Evolutionary conservation across 2,797 vertebrate genomes (phyloP).

Genomic region (Microctenopoma stevenorrisi): DNA sequence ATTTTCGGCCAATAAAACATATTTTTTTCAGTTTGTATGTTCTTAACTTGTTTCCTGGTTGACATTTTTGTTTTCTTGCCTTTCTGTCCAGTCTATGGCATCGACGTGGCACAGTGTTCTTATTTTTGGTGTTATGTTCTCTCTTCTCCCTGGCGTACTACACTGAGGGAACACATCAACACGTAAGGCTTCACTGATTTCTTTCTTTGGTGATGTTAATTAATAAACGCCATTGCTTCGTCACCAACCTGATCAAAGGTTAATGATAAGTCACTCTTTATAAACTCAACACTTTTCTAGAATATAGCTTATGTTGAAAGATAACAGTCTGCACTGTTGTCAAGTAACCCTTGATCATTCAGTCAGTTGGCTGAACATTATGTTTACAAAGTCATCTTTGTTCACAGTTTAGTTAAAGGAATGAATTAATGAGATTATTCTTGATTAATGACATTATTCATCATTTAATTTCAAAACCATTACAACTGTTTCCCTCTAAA

Average conservation of each 20-base stretch:
- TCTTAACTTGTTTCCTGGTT: not conserved
- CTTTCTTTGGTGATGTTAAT: slow-evolving; percentile 40
- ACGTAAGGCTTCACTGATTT: slow-evolving; percentile 80
- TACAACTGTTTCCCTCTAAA: too few species aligned
- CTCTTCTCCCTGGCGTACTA: slow-evolving; percentile 90
- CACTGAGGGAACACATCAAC: slow-evolving; percentile 94
- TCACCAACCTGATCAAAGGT: slow-evolving; percentile 61
- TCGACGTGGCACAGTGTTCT: slow-evolving; percentile 86
- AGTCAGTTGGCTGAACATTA: slow-evolving; percentile 11
- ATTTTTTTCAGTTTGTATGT: not conserved
- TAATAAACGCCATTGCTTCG: slow-evolving; percentile 48
- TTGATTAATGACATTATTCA: not conserved
- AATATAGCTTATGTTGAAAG: slow-evolving; percentile 17
- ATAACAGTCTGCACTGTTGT: slow-evolving; percentile 46
- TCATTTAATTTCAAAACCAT: not conserved
- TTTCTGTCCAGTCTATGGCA: slow-evolving; percentile 89
- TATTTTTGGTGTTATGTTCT: slow-evolving; percentile 86
- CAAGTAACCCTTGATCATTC: slow-evolving; percentile 60
- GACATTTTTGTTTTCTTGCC: slow-evolving; percentile 18
- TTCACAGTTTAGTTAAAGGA: slow-evolving; percentile 19
- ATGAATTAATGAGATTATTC: not conserved
- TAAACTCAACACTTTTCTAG: slow-evolving; percentile 3
- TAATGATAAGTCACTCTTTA: slow-evolving; percentile 58
- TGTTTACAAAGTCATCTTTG: slow-evolving; percentile 30
- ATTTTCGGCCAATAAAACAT: not conserved